Conservation (phyloP, 2,888 invertebrate species). For the Lasioglossum lativentre region DNA sequence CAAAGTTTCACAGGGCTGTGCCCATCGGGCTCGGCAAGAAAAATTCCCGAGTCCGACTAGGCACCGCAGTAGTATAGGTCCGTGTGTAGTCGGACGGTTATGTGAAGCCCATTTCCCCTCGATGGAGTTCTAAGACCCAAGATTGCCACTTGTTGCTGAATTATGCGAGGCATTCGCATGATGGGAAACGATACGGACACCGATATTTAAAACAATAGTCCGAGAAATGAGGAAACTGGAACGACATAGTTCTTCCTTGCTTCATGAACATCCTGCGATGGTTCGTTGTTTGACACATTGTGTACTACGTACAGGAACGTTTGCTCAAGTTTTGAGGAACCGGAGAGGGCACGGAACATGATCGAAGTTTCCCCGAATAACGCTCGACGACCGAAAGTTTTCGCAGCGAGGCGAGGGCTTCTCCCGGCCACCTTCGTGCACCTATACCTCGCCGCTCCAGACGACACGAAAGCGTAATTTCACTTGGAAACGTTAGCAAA, state of each 20-base stretch:
- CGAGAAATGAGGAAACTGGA: not conserved
- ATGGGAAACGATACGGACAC: conserved; percentile 3
- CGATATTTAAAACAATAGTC: conserved; percentile 4
- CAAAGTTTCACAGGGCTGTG: not conserved
- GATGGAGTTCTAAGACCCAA: not conserved
- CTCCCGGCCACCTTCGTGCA: not conserved
- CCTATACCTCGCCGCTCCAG: not conserved
- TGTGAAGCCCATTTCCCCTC: not conserved
- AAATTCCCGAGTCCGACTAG: not conserved
- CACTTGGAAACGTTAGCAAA: conserved; percentile 66
- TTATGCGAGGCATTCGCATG: conserved; percentile 32
- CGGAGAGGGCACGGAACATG: not conserved
- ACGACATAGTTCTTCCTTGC: too few species aligned
- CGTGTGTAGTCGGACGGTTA: conserved; percentile 25
- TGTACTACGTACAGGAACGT: not conserved
- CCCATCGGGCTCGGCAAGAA: not conserved
- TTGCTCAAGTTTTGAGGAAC: not conserved
- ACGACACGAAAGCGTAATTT: conserved; percentile 52
- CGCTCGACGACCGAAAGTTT: conserved; percentile 10
- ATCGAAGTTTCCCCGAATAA: conserved; percentile 1
- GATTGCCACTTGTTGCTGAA: conserved; percentile 61
- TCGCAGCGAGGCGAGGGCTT: not conserved
- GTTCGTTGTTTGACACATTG: not conserved
- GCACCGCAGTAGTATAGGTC: conserved; percentile 16
- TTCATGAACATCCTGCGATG: not conserved